phyloP scores from a whole-genome alignment of 2,797 vertebrate genomes.

The Notolabrus celidotus region DNA sequence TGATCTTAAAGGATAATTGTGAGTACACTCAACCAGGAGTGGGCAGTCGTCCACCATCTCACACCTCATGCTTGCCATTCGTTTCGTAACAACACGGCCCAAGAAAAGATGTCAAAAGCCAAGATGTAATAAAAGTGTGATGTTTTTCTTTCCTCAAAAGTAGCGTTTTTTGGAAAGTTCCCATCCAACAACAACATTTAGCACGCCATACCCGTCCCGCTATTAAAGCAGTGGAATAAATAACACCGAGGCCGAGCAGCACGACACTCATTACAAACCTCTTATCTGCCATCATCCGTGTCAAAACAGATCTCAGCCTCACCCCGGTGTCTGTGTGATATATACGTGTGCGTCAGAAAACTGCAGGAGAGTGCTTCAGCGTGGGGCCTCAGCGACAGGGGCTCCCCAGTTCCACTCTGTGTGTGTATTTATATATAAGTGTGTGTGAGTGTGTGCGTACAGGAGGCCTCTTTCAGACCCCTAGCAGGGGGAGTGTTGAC shows the following conservation, averaged over 20 bases:
- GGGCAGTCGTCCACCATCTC: conserved; percentile 1
- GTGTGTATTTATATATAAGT: conserved; percentile 49
- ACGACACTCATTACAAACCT: conserved; percentile 50
- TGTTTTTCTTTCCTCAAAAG: conserved; percentile 64
- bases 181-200: conserved; percentile 52
- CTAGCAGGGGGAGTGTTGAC: conserved; percentile 78
- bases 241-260: conserved; percentile 43
- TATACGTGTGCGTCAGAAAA: conserved; percentile 51
- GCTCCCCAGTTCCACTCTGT: conserved; percentile 69
- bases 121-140: conserved; percentile 31
- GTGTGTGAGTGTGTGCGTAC: conserved; percentile 57
- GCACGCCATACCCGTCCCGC: neutral
- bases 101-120: conserved; percentile 25
- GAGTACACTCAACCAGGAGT: conserved; percentile 7
- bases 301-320: conserved; percentile 51
- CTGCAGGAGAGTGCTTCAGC: conserved; percentile 42
- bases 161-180: conserved; percentile 18
- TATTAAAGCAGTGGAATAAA: conserved; percentile 59
- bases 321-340: conserved; percentile 35
- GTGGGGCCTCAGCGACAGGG: conserved; percentile 68
- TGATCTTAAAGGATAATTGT: conserved; percentile 10
- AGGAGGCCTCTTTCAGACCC: conserved; percentile 81
- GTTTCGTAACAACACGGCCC: conserved; percentile 15
- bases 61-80: conserved; percentile 29
- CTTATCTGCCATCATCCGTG: conserved; percentile 65